A percentile compares a stretch with the other conserved stretches of the same genome.
Conservation (phyloP, 2,888 invertebrate species). For the Dugesia japonica region DNA sequence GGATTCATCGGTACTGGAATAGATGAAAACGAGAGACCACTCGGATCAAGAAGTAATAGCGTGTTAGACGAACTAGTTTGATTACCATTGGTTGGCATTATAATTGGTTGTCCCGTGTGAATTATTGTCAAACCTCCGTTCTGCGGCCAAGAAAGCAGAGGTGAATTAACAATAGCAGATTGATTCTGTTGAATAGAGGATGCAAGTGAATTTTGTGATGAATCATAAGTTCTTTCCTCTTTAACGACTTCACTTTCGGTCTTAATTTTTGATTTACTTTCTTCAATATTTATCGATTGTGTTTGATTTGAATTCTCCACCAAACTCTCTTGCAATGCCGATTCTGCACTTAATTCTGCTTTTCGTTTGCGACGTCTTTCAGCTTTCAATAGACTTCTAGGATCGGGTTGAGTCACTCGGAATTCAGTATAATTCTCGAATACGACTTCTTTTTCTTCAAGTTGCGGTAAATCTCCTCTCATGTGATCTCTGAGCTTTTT, state of each 20-base stretch:
- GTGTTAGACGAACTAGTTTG: not conserved
- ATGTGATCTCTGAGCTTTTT: slow-evolving; percentile 85
- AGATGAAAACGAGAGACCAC: not conserved
- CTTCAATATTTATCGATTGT: not conserved
- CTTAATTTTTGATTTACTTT: not conserved
- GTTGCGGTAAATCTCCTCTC: slow-evolving; percentile 56
- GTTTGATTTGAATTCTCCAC: not conserved
- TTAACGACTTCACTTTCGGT: not conserved
- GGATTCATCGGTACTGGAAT: not conserved
- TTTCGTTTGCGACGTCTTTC: slow-evolving; percentile 33
- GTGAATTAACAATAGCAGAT: not conserved
- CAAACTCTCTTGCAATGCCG: not conserved
- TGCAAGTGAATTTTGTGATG: too few species aligned
- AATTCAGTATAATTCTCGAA: slow-evolving; percentile 40
- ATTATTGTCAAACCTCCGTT: not conserved
- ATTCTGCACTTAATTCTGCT: slow-evolving; percentile 22
- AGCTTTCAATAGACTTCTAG: slow-evolving; percentile 33
- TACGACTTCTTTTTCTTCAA: slow-evolving; percentile 43
- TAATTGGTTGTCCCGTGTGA: not conserved
- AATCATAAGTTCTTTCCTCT: not conserved
- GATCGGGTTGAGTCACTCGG: slow-evolving; percentile 33
- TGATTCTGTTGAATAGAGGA: not conserved
- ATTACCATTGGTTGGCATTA: not conserved
- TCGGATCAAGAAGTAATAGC: not conserved
- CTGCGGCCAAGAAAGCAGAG: not conserved